Evolutionary conservation across 2,797 vertebrate species (phyloP).

Genomic region (Loriculus beryllinus): DNA sequence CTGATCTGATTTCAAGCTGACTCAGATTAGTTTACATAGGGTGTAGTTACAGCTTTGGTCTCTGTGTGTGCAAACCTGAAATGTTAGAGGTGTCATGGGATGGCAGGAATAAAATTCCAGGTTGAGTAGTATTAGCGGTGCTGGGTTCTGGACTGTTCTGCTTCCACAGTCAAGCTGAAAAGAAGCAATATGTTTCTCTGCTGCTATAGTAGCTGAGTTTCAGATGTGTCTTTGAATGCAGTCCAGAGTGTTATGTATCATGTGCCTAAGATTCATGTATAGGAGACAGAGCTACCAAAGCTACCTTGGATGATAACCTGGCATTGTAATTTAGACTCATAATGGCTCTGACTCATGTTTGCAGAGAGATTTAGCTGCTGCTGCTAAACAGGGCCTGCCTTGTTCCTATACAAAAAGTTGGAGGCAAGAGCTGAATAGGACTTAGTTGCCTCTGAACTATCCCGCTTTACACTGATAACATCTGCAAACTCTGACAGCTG

Average conservation of each 20-base stretch:
- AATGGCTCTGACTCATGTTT: not conserved
- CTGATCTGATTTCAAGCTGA: not conserved
- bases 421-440: not conserved
- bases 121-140: not conserved
- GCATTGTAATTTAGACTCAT: not conserved
- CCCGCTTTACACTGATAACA: not conserved
- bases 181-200: not conserved
- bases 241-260: not conserved
- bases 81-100: not conserved
- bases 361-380: not conserved
- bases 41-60: not conserved
- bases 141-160: not conserved
- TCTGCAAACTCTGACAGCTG: not conserved
- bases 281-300: not conserved
- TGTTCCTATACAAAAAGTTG: not conserved
- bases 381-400: not conserved
- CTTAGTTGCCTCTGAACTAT: not conserved
- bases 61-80: not conserved
- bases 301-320: not conserved
- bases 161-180: not conserved
- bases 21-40: not conserved
- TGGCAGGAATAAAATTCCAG: not conserved
- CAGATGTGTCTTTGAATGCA: not conserved
- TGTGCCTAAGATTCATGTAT: not conserved
- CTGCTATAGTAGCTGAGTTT: slow-evolving; percentile 6